Evolutionary conservation across 2,113 vertebrate genomes (phyloP).

Genomic region (Setophaga kirtlandii): DNA sequence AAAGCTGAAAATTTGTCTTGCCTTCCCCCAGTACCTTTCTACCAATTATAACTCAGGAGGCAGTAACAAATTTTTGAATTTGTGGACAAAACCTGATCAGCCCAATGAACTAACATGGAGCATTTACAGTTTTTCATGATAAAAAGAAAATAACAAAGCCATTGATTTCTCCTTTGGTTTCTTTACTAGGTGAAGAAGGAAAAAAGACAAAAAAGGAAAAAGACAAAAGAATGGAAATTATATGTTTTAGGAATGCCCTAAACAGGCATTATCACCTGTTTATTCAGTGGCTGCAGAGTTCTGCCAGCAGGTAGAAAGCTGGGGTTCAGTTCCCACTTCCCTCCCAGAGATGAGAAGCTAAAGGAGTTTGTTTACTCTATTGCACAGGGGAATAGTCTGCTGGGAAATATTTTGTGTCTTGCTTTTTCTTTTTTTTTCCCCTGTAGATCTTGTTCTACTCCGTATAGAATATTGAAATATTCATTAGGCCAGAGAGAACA

Average conservation of each 20-base stretch:
- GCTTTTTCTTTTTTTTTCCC: background rate
- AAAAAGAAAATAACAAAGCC: background rate
- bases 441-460: background rate
- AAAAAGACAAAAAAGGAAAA: background rate
- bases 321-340: background rate
- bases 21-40: background rate
- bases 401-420: background rate
- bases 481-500: slow-evolving; percentile 26
- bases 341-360: background rate
- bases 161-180: background rate
- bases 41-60: background rate
- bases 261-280: background rate
- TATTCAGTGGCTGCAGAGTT: background rate
- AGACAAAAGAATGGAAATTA: fast-evolving
- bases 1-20: background rate
- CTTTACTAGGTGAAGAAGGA: background rate
- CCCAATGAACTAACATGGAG: background rate
- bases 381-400: background rate
- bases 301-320: background rate
- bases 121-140: background rate
- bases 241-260: background rate
- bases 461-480: slow-evolving; percentile 55
- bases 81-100: background rate
- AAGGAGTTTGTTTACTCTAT: background rate
- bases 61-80: background rate